These are phyloP conservation scores for Scaptomyza flava DNA, from an alignment of 2,888 invertebrate species.

Conservation along the genomic window DNA sequence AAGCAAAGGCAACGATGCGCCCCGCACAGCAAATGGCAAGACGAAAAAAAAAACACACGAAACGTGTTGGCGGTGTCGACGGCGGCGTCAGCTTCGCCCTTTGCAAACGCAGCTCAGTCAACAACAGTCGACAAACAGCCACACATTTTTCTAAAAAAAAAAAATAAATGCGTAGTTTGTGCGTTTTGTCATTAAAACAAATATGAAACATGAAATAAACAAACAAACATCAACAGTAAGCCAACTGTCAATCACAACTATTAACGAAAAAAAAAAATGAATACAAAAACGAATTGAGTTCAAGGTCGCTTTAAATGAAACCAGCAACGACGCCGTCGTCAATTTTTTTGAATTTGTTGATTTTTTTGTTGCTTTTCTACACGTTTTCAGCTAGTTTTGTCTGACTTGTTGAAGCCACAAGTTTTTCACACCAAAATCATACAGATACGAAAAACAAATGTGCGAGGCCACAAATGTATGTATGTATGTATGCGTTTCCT, in stretches of 20 bases:
- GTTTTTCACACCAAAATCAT: slow-evolving; percentile 67
- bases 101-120: slow-evolving; percentile 26
- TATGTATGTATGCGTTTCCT: slow-evolving; percentile 36
- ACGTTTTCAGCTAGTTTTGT: slow-evolving; percentile 27
- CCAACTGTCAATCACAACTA: slow-evolving; percentile 35
- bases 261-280: slow-evolving; percentile 26
- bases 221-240: slow-evolving; percentile 23
- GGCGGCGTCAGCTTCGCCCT: slow-evolving; percentile 23
- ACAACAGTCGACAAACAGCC: slow-evolving; percentile 10
- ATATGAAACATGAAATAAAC: slow-evolving; percentile 32
- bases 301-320: slow-evolving; percentile 77
- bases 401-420: slow-evolving; percentile 57
- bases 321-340: slow-evolving; percentile 47
- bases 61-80: slow-evolving; percentile 35
- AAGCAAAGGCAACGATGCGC: slow-evolving; percentile 33
- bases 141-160: slow-evolving; percentile 25
- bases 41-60: slow-evolving; percentile 20
- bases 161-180: slow-evolving; percentile 67
- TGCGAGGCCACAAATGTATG: slow-evolving; percentile 63
- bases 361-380: slow-evolving; percentile 15
- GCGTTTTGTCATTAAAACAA: slow-evolving; percentile 18
- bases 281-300: slow-evolving; percentile 68
- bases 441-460: slow-evolving; percentile 21
- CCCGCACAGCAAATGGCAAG: slow-evolving; percentile 17
- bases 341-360: slow-evolving; percentile 48